A percentile compares a stretch with the other conserved stretches of the same genome.
These are phyloP conservation scores for Fragum fragum DNA, from an alignment of 2,888 invertebrate species.

Conservation along the genomic window DNA sequence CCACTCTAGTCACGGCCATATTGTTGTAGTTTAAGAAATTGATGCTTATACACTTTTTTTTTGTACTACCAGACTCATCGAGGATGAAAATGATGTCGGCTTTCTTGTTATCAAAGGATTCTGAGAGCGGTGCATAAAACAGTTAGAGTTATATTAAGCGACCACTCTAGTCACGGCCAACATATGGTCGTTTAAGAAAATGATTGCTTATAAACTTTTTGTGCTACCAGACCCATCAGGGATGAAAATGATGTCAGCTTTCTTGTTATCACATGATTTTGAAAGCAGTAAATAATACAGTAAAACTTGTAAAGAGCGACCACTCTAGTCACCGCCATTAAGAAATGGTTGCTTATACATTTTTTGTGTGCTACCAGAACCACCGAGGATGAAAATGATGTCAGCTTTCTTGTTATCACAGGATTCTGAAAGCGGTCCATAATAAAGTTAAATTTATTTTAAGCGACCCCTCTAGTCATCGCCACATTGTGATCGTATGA, in stretches of 20 bases:
- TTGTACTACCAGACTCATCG: conserved; percentile 72
- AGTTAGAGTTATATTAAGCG: not conserved
- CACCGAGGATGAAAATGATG: conserved; percentile 73
- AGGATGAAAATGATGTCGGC: conserved; percentile 75
- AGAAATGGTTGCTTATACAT: conserved; percentile 26
- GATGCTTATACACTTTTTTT: not conserved
- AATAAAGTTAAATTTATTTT: not conserved
- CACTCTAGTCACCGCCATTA: not conserved
- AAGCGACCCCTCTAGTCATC: not conserved
- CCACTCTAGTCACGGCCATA: not conserved
- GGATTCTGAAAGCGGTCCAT: conserved; percentile 32
- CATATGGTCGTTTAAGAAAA: not conserved
- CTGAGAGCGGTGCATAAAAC: conserved; percentile 9
- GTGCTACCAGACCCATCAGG: conserved; percentile 73
- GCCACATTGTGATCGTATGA: not conserved
- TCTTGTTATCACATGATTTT: conserved; percentile 63
- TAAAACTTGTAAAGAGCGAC: not conserved
- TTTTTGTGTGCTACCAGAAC: conserved; percentile 68
- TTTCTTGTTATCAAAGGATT: conserved; percentile 61
- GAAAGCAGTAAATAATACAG: not conserved
- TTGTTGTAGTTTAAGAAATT: not conserved
- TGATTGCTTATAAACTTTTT: conserved; percentile 25
- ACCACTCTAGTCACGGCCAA: not conserved
- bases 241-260: conserved; percentile 73
- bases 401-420: conserved; percentile 71